phyloP scores from a whole-genome alignment of 2,888 invertebrate genomes.

The Tortricodes alternella region DNA sequence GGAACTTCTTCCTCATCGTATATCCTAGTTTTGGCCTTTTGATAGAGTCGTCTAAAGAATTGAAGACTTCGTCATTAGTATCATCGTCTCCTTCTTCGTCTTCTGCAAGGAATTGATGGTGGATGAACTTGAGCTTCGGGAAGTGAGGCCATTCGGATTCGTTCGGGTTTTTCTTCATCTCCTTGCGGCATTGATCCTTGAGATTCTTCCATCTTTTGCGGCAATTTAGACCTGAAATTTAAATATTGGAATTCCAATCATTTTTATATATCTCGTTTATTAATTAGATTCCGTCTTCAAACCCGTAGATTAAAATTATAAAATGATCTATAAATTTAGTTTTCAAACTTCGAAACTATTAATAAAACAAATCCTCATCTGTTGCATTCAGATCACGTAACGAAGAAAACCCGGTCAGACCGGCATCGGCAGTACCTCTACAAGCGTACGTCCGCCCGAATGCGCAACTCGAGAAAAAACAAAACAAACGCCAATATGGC shows the following conservation, averaged over 20 bases:
- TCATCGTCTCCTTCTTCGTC: constrained; percentile 71
- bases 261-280: no score
- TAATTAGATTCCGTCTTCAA: no score
- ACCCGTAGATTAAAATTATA: no score
- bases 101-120: constrained; percentile 70
- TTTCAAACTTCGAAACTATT: no score
- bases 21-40: constrained; percentile 73
- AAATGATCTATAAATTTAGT: no score
- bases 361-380: neutral
- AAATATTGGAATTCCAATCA: neutral
- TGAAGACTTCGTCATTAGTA: constrained; percentile 66
- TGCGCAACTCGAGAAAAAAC: constrained; percentile 20
- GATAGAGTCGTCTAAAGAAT: constrained; percentile 66
- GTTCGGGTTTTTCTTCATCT: constrained; percentile 70
- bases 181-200: constrained; percentile 77
- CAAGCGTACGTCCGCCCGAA: neutral
- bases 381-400: constrained; percentile 15
- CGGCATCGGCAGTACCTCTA: constrained; percentile 29
- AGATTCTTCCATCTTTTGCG: constrained; percentile 78
- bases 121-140: constrained; percentile 68
- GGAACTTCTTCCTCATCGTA: constrained; percentile 70
- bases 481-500: constrained; percentile 37
- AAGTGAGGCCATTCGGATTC: constrained; percentile 77
- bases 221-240: constrained; percentile 70
- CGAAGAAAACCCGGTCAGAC: constrained; percentile 17